Conservation (phyloP, 1,140 invertebrate species). For the Cydia fagiglandana region DNA sequence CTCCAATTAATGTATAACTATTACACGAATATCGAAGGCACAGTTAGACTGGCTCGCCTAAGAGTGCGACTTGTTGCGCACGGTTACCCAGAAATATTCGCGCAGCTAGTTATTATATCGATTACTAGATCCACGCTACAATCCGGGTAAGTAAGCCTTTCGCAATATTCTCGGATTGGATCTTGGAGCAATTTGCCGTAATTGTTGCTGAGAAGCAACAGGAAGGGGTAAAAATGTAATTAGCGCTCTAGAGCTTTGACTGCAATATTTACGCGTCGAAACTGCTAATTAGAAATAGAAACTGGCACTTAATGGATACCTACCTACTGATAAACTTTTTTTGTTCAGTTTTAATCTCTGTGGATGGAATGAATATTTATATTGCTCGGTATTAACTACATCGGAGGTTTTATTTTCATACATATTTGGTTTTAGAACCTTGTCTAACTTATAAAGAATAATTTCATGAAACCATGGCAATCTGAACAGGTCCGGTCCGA, state of each 20-base stretch:
- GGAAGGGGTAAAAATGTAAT: conserved; percentile 18
- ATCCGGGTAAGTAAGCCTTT: conserved; percentile 14
- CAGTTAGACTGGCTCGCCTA: background rate
- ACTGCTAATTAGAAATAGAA: background rate
- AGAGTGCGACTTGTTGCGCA: background rate
- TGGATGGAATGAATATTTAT: too few relatives aligned
- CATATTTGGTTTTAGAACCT: too few relatives aligned
- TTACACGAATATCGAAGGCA: background rate
- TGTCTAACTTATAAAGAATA: too few relatives aligned
- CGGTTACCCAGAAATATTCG: background rate
- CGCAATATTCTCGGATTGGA: conserved; percentile 27
- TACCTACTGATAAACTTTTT: too few relatives aligned
- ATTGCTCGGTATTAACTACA: too few relatives aligned
- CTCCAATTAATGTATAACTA: background rate
- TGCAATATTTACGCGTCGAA: conserved; percentile 3
- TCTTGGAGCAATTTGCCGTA: conserved; percentile 24
- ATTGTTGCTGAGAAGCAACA: conserved; percentile 22
- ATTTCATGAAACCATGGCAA: too few relatives aligned
- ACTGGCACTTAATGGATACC: background rate
- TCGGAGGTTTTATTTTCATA: too few relatives aligned
- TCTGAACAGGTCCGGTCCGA: too few relatives aligned
- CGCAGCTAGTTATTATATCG: conserved; percentile 23
- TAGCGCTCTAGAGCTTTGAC: background rate
- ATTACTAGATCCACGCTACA: conserved; percentile 11
- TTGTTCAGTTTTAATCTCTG: too few relatives aligned